Conservation (phyloP, 2,113 vertebrate genomes). For the Laterallus jamaicensis region DNA sequence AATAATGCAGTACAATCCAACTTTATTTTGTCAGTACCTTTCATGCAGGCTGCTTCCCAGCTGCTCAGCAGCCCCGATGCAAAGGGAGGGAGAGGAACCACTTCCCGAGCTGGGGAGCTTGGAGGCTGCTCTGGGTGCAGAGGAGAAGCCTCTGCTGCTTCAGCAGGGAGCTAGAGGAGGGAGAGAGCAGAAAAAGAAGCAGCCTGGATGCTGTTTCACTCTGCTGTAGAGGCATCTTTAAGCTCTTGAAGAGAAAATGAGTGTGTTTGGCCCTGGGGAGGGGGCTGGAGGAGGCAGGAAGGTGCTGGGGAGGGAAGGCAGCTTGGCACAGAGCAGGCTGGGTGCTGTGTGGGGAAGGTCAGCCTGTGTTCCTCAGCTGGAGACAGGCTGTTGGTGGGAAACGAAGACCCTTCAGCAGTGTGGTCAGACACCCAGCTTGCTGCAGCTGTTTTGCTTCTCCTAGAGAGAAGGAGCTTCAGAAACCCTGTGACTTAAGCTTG, state of each 20-base stretch:
- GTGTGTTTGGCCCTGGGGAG: background rate
- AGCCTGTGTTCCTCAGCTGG: background rate
- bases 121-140: conserved; percentile 3
- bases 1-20: conserved; percentile 77
- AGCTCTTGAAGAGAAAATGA: background rate
- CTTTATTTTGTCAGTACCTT: conserved; percentile 76
- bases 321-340: background rate
- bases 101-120: background rate
- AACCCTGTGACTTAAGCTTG: background rate
- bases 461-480: background rate
- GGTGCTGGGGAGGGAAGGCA: background rate
- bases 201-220: background rate
- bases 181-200: background rate
- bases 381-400: background rate
- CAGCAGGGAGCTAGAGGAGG: background rate
- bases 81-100: background rate
- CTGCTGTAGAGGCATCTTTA: background rate
- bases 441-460: conserved; percentile 21
- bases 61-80: background rate
- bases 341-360: background rate
- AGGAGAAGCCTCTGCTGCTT: background rate
- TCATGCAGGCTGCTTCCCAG: conserved; percentile 58
- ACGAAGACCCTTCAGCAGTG: background rate
- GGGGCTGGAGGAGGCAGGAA: background rate
- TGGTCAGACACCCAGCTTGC: conserved; percentile 22